Percentiles rank a stretch among this genome's conserved stretches.
phyloP scores from a whole-genome alignment of 2,888 invertebrate genomes.

The Caenorhabditis virilis region DNA sequence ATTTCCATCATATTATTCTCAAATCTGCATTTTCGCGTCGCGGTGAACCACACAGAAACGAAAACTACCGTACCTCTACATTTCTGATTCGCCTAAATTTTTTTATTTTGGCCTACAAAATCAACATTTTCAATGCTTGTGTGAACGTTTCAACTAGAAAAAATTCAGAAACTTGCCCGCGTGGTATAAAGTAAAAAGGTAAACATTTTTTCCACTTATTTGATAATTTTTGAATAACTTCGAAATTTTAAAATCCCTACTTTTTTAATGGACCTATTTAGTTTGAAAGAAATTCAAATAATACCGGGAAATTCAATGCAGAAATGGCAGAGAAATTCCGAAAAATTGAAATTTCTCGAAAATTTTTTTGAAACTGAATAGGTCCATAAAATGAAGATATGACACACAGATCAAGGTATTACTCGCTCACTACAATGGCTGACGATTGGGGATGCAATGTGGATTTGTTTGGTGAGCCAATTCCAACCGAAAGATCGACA shows the following conservation, averaged over 20 bases:
- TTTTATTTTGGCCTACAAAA: slow-evolving; percentile 14
- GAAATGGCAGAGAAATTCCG: too few species aligned
- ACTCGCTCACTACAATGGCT: slow-evolving; percentile 30
- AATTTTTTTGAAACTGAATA: slow-evolving; percentile 13
- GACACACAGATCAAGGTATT: too few species aligned
- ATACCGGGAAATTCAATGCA: too few species aligned
- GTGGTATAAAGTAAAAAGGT: too few species aligned
- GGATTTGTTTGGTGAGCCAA: slow-evolving; percentile 34
- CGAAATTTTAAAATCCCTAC: neutral
- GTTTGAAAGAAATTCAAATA: neutral
- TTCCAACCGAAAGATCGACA: slow-evolving; percentile 3
- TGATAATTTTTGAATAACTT: slow-evolving; percentile 6
- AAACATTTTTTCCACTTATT: slow-evolving; percentile 8
- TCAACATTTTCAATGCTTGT: slow-evolving; percentile 28
- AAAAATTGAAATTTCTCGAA: too few species aligned
- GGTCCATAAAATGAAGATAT: too few species aligned
- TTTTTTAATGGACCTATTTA: neutral
- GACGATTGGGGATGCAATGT: slow-evolving; percentile 43
- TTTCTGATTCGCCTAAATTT: slow-evolving; percentile 20
- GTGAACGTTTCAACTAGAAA: neutral
- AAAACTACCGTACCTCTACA: slow-evolving; percentile 20
- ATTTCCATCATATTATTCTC: too few species aligned
- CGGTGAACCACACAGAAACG: slow-evolving; percentile 9
- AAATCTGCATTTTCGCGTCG: slow-evolving; percentile 8
- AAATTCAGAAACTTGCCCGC: too few species aligned